Conservation (phyloP, 2,888 invertebrate genomes). For the Parelbella ahira region DNA sequence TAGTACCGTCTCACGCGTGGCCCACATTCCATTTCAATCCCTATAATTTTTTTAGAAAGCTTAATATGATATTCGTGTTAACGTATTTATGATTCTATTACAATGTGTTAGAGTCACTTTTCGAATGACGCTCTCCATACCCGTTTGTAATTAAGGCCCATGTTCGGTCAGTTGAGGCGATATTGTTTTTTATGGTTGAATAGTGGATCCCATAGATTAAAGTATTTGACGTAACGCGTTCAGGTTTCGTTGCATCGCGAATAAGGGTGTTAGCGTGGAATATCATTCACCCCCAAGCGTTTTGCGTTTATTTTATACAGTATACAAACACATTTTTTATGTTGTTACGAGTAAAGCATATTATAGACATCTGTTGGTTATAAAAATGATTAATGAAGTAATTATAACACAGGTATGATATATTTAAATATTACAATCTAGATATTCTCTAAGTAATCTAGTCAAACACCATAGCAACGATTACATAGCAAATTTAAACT, state of each 20-base stretch:
- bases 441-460: too few relatives aligned
- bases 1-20: constrained; percentile 51
- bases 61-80: constrained; percentile 44
- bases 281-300: constrained; percentile 6
- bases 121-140: constrained; percentile 27
- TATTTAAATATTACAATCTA: too few relatives aligned
- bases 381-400: too few relatives aligned
- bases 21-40: constrained; percentile 68
- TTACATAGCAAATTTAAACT: too few relatives aligned
- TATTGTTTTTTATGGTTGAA: constrained; percentile 75
- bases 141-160: constrained; percentile 66
- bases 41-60: constrained; percentile 73
- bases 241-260: constrained; percentile 28
- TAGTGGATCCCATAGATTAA: constrained; percentile 68
- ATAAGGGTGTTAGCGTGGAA: constrained; percentile 14
- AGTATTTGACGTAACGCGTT: constrained; percentile 45
- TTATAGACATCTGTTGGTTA: too few relatives aligned
- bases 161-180: constrained; percentile 61
- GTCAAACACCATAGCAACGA: too few relatives aligned
- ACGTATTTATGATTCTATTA: constrained; percentile 35
- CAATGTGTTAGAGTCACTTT: constrained; percentile 31
- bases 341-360: too few relatives aligned
- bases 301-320: constrained; percentile 5
- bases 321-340: neutral
- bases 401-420: too few relatives aligned